A percentile compares a stretch with the other conserved stretches of the same genome.
These are phyloP conservation scores for Stenoptilia bipunctidactyla DNA, from an alignment of 2,888 invertebrate species.

Conservation along the genomic window DNA sequence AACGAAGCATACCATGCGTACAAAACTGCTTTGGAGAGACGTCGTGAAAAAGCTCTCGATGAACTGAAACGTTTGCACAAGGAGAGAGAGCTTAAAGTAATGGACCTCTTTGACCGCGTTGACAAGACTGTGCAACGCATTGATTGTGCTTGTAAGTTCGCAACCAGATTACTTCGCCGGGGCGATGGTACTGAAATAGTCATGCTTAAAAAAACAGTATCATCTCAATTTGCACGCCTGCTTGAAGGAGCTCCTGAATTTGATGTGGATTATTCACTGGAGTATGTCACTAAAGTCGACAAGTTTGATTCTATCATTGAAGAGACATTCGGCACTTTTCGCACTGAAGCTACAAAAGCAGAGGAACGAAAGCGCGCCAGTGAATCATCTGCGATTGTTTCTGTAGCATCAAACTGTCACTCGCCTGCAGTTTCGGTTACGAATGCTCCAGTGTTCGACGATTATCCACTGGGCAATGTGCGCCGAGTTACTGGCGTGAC, in stretches of 20 bases:
- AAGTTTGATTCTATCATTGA: constrained; percentile 81
- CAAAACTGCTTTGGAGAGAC: constrained; percentile 84
- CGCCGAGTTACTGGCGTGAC: constrained; percentile 50
- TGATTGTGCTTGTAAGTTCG: constrained; percentile 89
- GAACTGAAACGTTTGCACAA: constrained; percentile 84
- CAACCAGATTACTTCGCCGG: constrained; percentile 83
- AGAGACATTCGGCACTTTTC: constrained; percentile 81
- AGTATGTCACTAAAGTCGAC: constrained; percentile 84
- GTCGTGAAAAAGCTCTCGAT: constrained; percentile 80
- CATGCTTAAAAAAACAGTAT: constrained; percentile 83
- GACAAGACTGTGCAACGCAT: constrained; percentile 88
- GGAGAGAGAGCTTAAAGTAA: constrained; percentile 87
- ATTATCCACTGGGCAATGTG: constrained; percentile 69
- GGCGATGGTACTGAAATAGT: constrained; percentile 90
- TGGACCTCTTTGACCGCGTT: constrained; percentile 87
- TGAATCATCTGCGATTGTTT: constrained; percentile 53
- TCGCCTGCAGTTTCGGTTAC: constrained; percentile 69
- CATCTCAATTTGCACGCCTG: constrained; percentile 81
- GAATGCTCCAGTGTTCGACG: constrained; percentile 83
- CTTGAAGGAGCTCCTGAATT: constrained; percentile 86
- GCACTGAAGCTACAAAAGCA: constrained; percentile 73
- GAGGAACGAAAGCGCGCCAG: constrained; percentile 67
- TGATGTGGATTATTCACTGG: constrained; percentile 82
- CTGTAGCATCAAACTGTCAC: constrained; percentile 50
- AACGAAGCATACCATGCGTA: constrained; percentile 84